Conservation (phyloP, 35 echinoderm and acorn worm genomes). For the Nesometra sesokonis region DNA sequence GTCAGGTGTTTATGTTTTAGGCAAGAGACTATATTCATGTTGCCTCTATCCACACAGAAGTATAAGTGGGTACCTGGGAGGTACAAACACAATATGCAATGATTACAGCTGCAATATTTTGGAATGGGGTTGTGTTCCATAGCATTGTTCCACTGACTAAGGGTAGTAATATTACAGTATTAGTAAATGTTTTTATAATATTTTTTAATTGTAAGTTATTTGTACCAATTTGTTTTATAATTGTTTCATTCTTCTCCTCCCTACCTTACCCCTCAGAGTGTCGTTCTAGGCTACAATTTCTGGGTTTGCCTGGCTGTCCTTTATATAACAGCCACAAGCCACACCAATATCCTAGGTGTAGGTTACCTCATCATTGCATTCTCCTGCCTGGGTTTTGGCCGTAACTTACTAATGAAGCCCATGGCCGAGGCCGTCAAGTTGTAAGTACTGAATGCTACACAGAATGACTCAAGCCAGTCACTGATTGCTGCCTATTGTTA, state of each 20-base stretch:
- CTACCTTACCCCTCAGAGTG: conserved; percentile 2
- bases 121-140: too few relatives aligned
- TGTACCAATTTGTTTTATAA: neutral
- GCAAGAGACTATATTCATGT: too few relatives aligned
- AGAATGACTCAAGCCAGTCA: neutral
- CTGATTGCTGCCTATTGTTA: neutral
- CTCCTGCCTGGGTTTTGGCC: conserved; percentile 80
- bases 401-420: conserved; percentile 71
- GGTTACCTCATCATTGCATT: conserved; percentile 84
- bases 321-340: conserved; percentile 71
- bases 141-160: too few relatives aligned
- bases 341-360: conserved; percentile 75
- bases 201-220: neutral
- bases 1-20: too few relatives aligned
- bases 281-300: conserved; percentile 65
- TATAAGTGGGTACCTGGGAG: too few relatives aligned
- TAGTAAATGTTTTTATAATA: too few relatives aligned
- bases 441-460: conserved; percentile 14
- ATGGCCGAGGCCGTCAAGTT: conserved; percentile 39
- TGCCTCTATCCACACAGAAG: too few relatives aligned
- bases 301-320: conserved; percentile 76
- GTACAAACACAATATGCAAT: too few relatives aligned
- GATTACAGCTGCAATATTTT: too few relatives aligned
- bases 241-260: neutral
- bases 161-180: too few relatives aligned